Percentiles rank a stretch among this genome's conserved stretches.
phyloP scores from a whole-genome alignment of 2,888 invertebrate species.

The Sinhomidia bicolor region DNA sequence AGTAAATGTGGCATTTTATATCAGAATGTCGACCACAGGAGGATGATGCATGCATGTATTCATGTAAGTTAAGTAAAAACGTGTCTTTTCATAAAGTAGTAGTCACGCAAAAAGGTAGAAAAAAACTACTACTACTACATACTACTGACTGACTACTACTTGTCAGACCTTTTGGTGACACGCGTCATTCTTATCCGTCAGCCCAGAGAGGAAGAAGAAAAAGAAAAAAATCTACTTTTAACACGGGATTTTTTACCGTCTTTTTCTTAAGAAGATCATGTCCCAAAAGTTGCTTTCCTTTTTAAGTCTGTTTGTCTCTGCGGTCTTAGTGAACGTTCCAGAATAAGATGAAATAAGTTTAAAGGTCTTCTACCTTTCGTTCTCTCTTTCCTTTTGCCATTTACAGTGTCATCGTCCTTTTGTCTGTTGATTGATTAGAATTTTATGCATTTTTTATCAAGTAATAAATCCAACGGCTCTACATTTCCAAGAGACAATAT shows the following conservation, averaged over 20 bases:
- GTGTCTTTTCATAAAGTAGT: slow-evolving; percentile 14
- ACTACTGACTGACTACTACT: too few relatives aligned
- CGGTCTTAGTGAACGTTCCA: too few relatives aligned
- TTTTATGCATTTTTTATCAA: slow-evolving; percentile 29
- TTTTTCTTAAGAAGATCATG: neutral
- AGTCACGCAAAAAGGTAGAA: slow-evolving; percentile 3
- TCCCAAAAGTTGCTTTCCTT: neutral
- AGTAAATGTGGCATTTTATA: neutral
- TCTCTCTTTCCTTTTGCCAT: neutral
- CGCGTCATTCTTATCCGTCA: slow-evolving; percentile 63
- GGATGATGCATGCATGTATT: neutral
- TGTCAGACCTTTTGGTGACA: slow-evolving; percentile 50
- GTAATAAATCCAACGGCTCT: slow-evolving; percentile 26
- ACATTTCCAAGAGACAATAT: too few relatives aligned
- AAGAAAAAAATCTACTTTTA: neutral
- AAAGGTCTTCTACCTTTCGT: neutral
- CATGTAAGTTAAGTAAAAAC: neutral
- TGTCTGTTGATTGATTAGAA: slow-evolving; percentile 6
- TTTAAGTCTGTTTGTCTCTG: neutral
- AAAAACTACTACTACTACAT: too few relatives aligned
- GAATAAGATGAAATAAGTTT: neutral
- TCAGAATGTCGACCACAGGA: neutral
- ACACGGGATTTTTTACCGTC: neutral
- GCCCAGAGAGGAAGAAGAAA: too few relatives aligned
- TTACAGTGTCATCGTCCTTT: slow-evolving; percentile 16